phyloP scores from a whole-genome alignment of 2,113 vertebrate genomes.

The Asarcornis scutulata region DNA sequence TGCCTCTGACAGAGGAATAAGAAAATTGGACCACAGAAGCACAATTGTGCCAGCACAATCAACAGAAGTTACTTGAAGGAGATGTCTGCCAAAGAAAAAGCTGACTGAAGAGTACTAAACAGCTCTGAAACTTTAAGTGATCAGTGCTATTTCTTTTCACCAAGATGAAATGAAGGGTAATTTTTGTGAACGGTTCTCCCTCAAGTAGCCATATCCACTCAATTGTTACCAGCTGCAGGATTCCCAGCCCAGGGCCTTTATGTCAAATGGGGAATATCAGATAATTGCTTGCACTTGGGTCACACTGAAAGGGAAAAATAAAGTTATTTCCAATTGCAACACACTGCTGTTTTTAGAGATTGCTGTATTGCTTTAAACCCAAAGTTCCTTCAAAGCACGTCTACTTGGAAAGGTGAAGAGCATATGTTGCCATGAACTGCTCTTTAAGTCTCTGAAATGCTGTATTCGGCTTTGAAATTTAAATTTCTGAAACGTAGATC shows the following conservation, averaged over 20 bases:
- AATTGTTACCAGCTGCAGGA: not conserved
- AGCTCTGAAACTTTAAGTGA: not conserved
- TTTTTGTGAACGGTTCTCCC: not conserved
- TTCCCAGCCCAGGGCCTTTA: not conserved
- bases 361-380: not conserved
- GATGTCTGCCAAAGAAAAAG: not conserved
- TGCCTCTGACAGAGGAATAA: not conserved
- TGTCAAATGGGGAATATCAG: not conserved
- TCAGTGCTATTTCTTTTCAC: not conserved
- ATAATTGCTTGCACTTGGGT: not conserved
- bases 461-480: not conserved
- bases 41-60: not conserved
- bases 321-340: not conserved
- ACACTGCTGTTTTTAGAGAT: not conserved
- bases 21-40: not conserved
- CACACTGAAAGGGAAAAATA: not conserved
- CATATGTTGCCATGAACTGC: fast-evolving
- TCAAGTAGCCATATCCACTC: not conserved
- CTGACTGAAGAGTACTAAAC: not conserved
- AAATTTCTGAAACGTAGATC: not conserved
- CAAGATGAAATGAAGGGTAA: not conserved
- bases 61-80: not conserved
- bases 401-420: not conserved
- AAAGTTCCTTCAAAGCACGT: not conserved
- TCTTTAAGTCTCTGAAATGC: not conserved